Base-by-base conservation (phyloP, 2,113 vertebrate species). In the Aramus guarauna region DNA sequence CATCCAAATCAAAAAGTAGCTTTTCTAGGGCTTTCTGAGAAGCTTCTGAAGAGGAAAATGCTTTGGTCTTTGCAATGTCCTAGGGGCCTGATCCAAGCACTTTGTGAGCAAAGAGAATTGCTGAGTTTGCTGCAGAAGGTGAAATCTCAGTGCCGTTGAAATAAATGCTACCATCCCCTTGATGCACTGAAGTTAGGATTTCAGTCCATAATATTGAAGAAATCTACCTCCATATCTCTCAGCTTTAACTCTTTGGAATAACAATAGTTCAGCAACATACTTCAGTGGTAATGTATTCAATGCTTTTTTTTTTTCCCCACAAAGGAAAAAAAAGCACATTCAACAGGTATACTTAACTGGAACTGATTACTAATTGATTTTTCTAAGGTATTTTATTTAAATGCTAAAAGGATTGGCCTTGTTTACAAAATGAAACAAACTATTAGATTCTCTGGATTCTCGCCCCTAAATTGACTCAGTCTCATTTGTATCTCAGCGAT, bases 31-130 rank as follows among this genome's bases (percentile, higher is more conserved):
- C 58, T 93, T 76, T 95, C 74, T 85, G 71, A 95, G 93, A 92
- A 91, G 47, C 66, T 93, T 95, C 90, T 93, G 71, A 92, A 91
- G 80, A 92, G 30, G 43, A 96, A 92, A 96, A 37, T 55, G 7
- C 79, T 96, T 97, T 96, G 50, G 77, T 96, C 71, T 88, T 86
- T 94, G 71, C 60, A 78, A 78, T 76, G 75, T 94, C 92, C 85
- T 91, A 52, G 43, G 36, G 88, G 78, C 63, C 78, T 84, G 77
- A 94, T 77, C 72, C 69, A 88, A 92, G 48, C 34, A 60, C 41
- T 88, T 62, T 73, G 53, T 1, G 9, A 53, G 91, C 59, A 77
- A 94, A 92, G 64, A 92, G 68, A 94, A 77, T 86, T 85, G 80
- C 79, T 90, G 86, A 92, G 56, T 89, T 88, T 92, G 63, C 52